These are phyloP conservation scores for Ginglymostoma cirratum DNA, from an alignment of 2,113 vertebrate species.

Conservation along the genomic window DNA sequence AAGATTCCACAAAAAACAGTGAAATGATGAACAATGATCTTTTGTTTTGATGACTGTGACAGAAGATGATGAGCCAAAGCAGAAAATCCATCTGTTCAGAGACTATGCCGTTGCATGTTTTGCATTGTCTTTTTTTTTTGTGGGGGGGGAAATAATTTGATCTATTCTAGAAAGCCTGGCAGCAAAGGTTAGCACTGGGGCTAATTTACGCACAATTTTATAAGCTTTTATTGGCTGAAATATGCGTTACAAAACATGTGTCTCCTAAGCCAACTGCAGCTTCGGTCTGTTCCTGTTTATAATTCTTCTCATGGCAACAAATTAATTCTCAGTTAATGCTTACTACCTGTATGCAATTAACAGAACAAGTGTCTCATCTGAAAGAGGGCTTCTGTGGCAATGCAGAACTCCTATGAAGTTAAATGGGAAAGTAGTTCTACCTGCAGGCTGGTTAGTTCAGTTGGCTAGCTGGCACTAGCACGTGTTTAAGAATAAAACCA, in stretches of 20 bases:
- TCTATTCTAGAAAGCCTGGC: not conserved
- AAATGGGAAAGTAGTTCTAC: not conserved
- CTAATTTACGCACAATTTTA: not conserved
- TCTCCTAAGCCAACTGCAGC: not conserved
- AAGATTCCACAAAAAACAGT: not conserved
- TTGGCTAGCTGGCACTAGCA: not conserved
- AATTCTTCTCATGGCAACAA: not conserved
- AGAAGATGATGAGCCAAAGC: not conserved
- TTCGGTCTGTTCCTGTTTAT: not conserved
- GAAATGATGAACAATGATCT: not conserved
- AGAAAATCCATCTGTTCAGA: not conserved
- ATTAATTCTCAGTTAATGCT: not conserved
- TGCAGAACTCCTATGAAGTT: not conserved
- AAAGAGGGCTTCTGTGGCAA: not conserved
- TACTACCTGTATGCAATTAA: not conserved
- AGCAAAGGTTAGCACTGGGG: not conserved
- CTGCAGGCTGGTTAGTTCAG: not conserved
- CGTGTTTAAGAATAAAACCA: not conserved
- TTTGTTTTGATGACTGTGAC: not conserved
- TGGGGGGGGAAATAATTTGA: not conserved
- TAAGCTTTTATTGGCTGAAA: not conserved
- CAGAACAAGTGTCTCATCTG: not conserved
- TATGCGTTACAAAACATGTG: not conserved
- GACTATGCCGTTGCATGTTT: not conserved
- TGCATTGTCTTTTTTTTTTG: not conserved